Percentiles rank a stretch among this genome's conserved stretches.
These are phyloP conservation scores for Mormyrops attenuatus DNA, from an alignment of 2,797 vertebrate species.

Conservation along the genomic window DNA sequence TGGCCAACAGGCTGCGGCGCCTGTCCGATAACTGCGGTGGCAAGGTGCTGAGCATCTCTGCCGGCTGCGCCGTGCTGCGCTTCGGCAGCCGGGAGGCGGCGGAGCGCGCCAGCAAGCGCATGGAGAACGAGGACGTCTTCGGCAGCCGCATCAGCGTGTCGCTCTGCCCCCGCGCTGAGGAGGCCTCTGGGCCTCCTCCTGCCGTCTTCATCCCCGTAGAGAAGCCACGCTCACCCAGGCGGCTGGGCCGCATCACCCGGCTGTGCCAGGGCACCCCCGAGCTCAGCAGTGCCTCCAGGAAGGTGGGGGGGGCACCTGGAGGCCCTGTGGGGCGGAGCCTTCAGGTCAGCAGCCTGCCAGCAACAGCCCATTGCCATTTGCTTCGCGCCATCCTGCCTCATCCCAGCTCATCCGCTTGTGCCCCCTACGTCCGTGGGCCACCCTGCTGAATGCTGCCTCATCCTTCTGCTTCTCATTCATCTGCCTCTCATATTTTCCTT, in stretches of 20 bases:
- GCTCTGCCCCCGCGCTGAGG: constrained; percentile 73
- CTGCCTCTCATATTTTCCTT: background rate
- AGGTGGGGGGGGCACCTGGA: constrained; percentile 62
- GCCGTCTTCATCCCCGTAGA: constrained; percentile 63
- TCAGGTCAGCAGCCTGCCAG: constrained; percentile 85
- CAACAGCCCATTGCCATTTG: constrained; percentile 53
- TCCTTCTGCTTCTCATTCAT: constrained; percentile 11
- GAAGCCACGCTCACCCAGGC: constrained; percentile 83
- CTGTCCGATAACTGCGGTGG: constrained; percentile 97
- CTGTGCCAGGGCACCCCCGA: constrained; percentile 69
- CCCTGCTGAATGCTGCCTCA: constrained; percentile 8
- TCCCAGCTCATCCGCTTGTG: constrained; percentile 35
- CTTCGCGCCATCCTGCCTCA: constrained; percentile 35
- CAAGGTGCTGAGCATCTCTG: constrained; percentile 86
- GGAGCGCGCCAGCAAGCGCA: constrained; percentile 85
- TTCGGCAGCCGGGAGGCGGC: constrained; percentile 85
- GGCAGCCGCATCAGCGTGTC: constrained; percentile 85
- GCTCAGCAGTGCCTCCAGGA: constrained; percentile 76
- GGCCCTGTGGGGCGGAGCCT: constrained; percentile 65
- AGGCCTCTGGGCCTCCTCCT: constrained; percentile 43
- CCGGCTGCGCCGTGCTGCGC: constrained; percentile 82
- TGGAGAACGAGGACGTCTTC: constrained; percentile 97
- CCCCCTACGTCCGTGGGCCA: background rate
- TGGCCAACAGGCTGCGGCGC: constrained; percentile 87
- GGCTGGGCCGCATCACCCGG: constrained; percentile 68